These are phyloP conservation scores for Phoronis australis DNA, from an alignment of 2,888 invertebrate species.

Conservation along the genomic window DNA sequence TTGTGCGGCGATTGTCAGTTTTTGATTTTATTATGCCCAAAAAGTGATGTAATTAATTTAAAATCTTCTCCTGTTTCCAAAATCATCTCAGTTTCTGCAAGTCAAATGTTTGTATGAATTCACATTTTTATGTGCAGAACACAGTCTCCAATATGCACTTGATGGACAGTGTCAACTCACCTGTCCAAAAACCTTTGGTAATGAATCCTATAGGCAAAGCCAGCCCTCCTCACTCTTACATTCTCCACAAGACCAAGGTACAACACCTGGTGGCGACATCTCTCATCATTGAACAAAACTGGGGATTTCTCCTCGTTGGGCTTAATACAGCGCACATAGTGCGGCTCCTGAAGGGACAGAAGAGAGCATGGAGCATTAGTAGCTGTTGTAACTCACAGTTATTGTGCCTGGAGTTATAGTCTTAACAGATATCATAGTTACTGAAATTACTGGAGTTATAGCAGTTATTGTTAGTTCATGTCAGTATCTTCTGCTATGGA, in stretches of 20 bases:
- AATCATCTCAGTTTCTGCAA: no score
- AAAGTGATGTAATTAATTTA: no score
- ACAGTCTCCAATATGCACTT: no score
- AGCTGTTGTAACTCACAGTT: neutral
- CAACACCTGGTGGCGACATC: constrained; percentile 59
- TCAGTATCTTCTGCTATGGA: no score
- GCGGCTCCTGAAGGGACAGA: constrained; percentile 64
- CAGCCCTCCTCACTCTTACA: constrained; percentile 89
- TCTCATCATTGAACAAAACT: constrained; percentile 75
- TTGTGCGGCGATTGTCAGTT: no score
- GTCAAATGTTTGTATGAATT: no score
- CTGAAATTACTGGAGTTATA: neutral
- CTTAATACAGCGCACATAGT: constrained; percentile 95
- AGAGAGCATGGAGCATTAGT: neutral
- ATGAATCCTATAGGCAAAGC: constrained; percentile 91
- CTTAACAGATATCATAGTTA: neutral
- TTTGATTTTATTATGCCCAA: no score
- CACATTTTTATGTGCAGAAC: no score
- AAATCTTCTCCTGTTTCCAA: no score
- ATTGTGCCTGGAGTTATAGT: no score
- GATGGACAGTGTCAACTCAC: no score
- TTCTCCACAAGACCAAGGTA: constrained; percentile 93
- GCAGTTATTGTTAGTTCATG: no score
- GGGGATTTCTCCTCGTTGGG: constrained; percentile 93
- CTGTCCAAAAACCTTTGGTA: constrained; percentile 88